Base-by-base conservation (phyloP, 2,113 vertebrate species). In the Tetraodon nigroviridis region DNA sequence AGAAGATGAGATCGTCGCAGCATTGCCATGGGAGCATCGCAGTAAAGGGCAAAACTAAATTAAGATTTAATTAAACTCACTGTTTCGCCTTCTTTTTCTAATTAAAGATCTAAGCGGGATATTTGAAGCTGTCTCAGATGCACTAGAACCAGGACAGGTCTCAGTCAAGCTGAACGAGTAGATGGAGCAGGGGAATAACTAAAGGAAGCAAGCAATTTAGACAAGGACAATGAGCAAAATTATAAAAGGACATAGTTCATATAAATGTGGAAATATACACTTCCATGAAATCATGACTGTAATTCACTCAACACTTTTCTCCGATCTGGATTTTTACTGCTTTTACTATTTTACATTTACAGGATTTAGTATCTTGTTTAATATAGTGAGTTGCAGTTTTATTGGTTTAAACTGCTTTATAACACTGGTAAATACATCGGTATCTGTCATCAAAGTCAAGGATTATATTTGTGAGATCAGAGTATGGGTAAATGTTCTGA, bases 21-120 rank as follows among this genome's bases (percentile, higher is more conserved):
- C 32, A 37, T 37, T 37, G 32, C 12, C 32, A 37, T 10, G 32
- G 32, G 32, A 37, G 32, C 8, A 37, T 11, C 4, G 32, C 32
- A 37, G 12, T 45, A 16, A 45, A 55, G 51, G 55, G 58, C 78
- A 58, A 66, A 65, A 74, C 64, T 21, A 44, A 55, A 70, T 65
- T 52, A 76, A 66, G 64, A 64, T 56, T 69, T 67, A 74, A 84
- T 80, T 77, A 76, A 80, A 78, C 71, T 69, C 52, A 75, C 79
- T 76, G 72, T 65, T 74, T 42, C 24, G n/a, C 64, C 58, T 67
- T 42, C 64, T 64, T 76, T 52, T 69, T 78, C 70, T 79, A 72
- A 82, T 80, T 82, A 79, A 71, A 75, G 77, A 76, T 76, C 58
- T 49, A 71, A 75, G 64, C 46, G 48, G 46, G 69, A 61, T 67